Evolutionary conservation across 2,888 invertebrate species (phyloP), one percentile per base, ranked within the genome.

Genomic region (Dryomyza anilis): DNA sequence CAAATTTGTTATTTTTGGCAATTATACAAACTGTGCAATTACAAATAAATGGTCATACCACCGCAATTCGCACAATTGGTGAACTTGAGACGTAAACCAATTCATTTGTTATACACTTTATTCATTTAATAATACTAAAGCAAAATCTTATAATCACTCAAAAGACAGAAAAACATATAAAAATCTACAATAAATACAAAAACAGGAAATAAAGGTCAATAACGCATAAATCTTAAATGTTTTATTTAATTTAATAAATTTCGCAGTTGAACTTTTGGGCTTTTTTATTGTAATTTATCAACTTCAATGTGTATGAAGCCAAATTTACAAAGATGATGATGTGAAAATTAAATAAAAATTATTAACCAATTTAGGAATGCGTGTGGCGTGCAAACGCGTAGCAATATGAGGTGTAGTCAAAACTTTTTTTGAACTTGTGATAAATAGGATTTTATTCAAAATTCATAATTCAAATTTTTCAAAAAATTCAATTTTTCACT

Each of bases 171-270:
- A n/a, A n/a, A n/a, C n/a, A n/a, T n/a, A n/a, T n/a, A n/a, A n/a
- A n/a, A n/a, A n/a, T n/a, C n/a, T 8, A 33, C 33, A 33, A 33
- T 8, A 12, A 33, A 33, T 8, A 33, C 33, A 33, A 33, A 33
- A 33, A 14, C 55, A 39, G 55, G 55, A 55, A 55, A 33, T 36
- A 33, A 33, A 55, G 55, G 55, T 55, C 55, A 55, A 55, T 16
- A 55, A 55, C 23, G 55, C 36, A 23, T 55, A 5, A 25, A 33
- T n/a, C 36, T 36, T 36, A 36, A 55, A 36, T 23, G 48, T 50
- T 23, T 7, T 12, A 55, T 55, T 36, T 12, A 55, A 55, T 55
- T 23, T 21, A 21, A 36, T 23, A 55, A 36, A 36, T 36, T 19
- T 16, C 14, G 16, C n/a, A 33, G 7, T 33, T 21, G 36, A 55